Evolutionary conservation across 2,113 vertebrate species (phyloP), one percentile per base, ranked within the genome.

Genomic region (Leucopsar rothschildi): DNA sequence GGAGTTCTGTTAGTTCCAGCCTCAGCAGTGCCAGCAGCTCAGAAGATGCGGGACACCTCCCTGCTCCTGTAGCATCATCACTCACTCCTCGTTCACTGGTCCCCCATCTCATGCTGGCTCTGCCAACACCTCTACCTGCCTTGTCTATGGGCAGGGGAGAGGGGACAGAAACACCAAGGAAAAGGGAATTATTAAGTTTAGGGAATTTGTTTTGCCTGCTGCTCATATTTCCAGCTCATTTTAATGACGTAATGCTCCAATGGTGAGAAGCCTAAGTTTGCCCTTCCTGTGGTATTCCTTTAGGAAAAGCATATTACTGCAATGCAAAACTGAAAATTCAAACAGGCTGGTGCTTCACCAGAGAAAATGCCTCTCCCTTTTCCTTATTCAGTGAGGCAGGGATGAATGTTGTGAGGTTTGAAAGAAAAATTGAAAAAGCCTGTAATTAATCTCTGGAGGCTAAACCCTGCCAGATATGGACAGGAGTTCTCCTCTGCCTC

Each of bases 401-500:
- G 91, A 96, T 56, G 57, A 79, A 91, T 59, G 45, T 49, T 93
- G 92, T 65, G 89, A 91, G 95, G 92, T 90, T 90, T 88, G 92
- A 96, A 96, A 96, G 93, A 78, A 93, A 94, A 97, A 91, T 88
- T 94, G 95, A 90, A 90, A 95, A 92, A 96, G 88, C 71, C 78
- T 92, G 94, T 96, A 96, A 96, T 97, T 93, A 91, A 95, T 97
- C 95, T 91, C 94, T 31, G 64, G 85, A 90, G 92, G 87, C 71
- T 44, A 83, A 88, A 80, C 52, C 37, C 33, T 79, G 85, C 93
- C 94, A 96, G 88, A 93, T 64, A 93, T 11, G 68, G 88, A 59
- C 85, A 66, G 88, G 82, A 95, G 95, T 94, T 76, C 93, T 95
- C 61, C 75, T 91, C 95, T 86, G 88, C 60, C 86, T 81, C 81